A percentile compares a stretch with the other conserved stretches of the same genome.
These are phyloP conservation scores for Drosophila macrospina DNA, from an alignment of 2,888 invertebrate genomes.

Conservation along the genomic window DNA sequence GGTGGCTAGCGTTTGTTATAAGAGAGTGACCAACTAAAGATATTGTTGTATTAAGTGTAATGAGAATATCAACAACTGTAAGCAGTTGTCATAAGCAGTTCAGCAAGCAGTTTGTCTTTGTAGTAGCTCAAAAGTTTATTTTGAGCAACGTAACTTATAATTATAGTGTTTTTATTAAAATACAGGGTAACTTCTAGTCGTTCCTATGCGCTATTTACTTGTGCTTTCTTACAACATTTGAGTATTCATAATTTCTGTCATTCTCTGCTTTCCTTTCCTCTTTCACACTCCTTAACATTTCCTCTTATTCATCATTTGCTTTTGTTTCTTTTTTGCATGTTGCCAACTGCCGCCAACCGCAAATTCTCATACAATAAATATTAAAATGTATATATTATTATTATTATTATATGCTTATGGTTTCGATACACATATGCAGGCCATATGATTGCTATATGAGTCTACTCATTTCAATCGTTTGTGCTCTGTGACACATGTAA, in stretches of 20 bases:
- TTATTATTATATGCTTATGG: constrained; percentile 20
- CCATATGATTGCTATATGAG: constrained; percentile 18
- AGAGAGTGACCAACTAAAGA: not conserved
- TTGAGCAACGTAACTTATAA: not conserved
- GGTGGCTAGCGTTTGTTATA: not conserved
- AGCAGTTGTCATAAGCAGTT: not conserved
- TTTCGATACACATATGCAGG: constrained; percentile 20
- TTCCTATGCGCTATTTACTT: not conserved
- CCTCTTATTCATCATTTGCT: constrained; percentile 30
- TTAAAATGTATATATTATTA: constrained; percentile 18
- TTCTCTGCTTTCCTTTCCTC: not conserved
- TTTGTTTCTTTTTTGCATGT: not conserved
- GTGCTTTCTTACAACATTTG: not conserved
- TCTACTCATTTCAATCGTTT: no score
- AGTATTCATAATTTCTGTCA: constrained; percentile 2
- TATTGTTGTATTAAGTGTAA: not conserved
- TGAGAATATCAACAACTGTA: not conserved
- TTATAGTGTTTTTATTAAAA: not conserved
- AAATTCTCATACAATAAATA: constrained; percentile 28
- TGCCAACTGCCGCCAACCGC: constrained; percentile 39
- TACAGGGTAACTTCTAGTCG: not conserved
- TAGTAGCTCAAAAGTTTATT: not conserved
- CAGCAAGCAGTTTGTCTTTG: not conserved
- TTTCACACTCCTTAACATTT: constrained; percentile 7
- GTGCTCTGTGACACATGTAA: constrained; percentile 56